Conservation (phyloP, 2,797 vertebrate species). For the Pelobates cultripes region DNA sequence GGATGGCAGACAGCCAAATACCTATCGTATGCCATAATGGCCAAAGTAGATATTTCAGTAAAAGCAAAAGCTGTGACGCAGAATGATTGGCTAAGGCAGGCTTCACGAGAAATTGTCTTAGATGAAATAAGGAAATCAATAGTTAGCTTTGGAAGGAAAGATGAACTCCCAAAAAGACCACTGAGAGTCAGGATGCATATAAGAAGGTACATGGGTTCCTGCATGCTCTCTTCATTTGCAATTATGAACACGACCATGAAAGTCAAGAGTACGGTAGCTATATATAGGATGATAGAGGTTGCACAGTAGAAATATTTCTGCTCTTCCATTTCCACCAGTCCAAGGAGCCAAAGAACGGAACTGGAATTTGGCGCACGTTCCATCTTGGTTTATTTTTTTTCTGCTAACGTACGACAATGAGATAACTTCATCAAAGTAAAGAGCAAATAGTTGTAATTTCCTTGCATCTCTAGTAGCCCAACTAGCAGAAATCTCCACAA, state of each 20-base stretch:
- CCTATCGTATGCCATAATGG: constrained; percentile 29
- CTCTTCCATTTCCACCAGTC: constrained; percentile 13
- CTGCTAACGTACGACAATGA: too few species aligned
- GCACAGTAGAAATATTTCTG: neutral
- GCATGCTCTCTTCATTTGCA: constrained; percentile 1
- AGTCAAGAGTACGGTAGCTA: neutral
- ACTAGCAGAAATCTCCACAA: too few species aligned
- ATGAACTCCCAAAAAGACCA: constrained; percentile 16
- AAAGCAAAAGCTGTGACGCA: neutral
- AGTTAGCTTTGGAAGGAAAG: constrained; percentile 17
- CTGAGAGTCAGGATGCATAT: constrained; percentile 23
- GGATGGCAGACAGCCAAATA: constrained; percentile 31
- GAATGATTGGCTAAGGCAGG: constrained; percentile 2
- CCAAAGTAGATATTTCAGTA: constrained; percentile 10
- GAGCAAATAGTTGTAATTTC: too few species aligned
- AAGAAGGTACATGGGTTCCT: constrained; percentile 36
- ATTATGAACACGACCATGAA: neutral
- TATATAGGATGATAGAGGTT: neutral
- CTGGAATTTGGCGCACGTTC: neutral
- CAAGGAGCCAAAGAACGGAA: constrained; percentile 1
- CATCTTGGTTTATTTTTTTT: neutral
- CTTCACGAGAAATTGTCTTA: constrained; percentile 5
- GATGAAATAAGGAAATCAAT: constrained; percentile 13
- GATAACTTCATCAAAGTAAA: too few species aligned
- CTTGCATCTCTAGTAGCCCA: too few species aligned